phyloP scores from a whole-genome alignment of 2,113 vertebrate species.

The Phrynocephalus versicolor region DNA sequence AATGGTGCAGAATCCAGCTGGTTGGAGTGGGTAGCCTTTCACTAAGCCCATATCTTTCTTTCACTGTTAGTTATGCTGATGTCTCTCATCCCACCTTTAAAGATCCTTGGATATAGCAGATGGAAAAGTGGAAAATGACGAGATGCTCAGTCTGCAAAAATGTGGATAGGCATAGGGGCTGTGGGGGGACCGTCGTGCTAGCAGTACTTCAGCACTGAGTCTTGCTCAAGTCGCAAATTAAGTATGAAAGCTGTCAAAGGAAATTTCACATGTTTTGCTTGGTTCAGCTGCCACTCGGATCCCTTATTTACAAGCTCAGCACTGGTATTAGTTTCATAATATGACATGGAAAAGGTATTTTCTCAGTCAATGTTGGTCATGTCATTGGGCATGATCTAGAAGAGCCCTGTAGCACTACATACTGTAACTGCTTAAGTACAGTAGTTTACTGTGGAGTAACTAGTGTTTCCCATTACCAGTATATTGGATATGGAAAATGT shows the following conservation, averaged over 20 bases:
- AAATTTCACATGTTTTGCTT: neutral
- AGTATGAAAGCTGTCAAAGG: neutral
- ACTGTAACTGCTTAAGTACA: neutral
- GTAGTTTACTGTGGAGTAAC: neutral
- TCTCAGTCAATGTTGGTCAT: neutral
- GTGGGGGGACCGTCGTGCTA: neutral
- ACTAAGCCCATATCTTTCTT: neutral
- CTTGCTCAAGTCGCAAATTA: neutral
- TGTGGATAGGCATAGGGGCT: neutral
- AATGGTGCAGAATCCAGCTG: no score
- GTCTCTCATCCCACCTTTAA: neutral
- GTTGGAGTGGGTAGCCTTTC: neutral
- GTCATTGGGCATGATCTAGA: neutral
- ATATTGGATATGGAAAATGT: neutral
- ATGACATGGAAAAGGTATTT: neutral
- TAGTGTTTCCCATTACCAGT: neutral
- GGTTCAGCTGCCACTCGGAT: neutral
- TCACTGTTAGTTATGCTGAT: neutral
- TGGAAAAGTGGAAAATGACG: neutral
- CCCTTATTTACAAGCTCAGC: neutral
- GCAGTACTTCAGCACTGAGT: neutral
- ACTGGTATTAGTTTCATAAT: neutral
- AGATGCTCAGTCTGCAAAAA: neutral
- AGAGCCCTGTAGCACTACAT: neutral
- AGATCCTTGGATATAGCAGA: neutral